phyloP scores from a whole-genome alignment of 2,113 vertebrate species.

The zebrafish (Danio rerio) region GRCz12tu NC_133196.1:46726001-46726500 shows the following conservation, averaged over 20 bases:
- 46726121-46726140: background rate
- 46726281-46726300: background rate
- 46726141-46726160: background rate
- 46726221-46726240: conserved; percentile 77
- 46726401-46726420: background rate
- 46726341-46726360: background rate
- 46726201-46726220: background rate
- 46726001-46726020: background rate
- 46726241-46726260: conserved; percentile 50
- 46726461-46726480: background rate
- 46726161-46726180: background rate
- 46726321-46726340: background rate
- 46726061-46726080: background rate
- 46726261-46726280: conserved; percentile 12
- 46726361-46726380: background rate
- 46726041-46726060: background rate
- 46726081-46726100: background rate
- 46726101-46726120: background rate
- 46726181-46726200: conserved; percentile 4
- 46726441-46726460: background rate
- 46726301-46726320: background rate
- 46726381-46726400: background rate
- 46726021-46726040: background rate
- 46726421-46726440: background rate
- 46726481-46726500: background rate